These are phyloP conservation scores for Paraescarpia echinospica DNA, from an alignment of 1,140 invertebrate genomes.

Conservation along the genomic window DNA sequence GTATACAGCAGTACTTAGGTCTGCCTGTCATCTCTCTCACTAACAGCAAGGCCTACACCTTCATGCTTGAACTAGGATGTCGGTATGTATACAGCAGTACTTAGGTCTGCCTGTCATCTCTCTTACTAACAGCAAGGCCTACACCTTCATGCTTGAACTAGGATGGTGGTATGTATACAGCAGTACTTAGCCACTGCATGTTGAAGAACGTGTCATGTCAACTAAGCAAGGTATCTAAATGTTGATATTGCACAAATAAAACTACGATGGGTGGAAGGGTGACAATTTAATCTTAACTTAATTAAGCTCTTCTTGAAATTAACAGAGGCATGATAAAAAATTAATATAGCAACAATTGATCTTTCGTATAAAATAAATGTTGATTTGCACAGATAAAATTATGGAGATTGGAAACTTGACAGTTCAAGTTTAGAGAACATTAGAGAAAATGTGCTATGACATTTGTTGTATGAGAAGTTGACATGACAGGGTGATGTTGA, in stretches of 20 bases:
- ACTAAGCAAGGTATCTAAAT: not conserved
- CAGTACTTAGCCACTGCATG: not conserved
- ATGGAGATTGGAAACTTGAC: too few species aligned
- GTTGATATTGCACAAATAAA: too few species aligned
- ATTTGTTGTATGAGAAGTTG: not conserved
- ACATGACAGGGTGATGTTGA: not conserved
- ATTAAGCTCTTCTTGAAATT: not conserved
- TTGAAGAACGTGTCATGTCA: not conserved
- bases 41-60: slow-evolving; percentile 71
- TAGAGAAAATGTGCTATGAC: too few species aligned
- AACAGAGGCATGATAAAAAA: not conserved
- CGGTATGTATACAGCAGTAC: slow-evolving; percentile 65
- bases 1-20: slow-evolving; percentile 57
- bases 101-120: slow-evolving; percentile 68
- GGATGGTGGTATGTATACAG: slow-evolving; percentile 65
- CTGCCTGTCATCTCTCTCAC: slow-evolving; percentile 69
- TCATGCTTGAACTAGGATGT: slow-evolving; percentile 65
- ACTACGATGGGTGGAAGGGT: too few species aligned
- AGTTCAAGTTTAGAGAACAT: too few species aligned
- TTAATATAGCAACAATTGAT: not conserved
- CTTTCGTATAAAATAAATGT: too few species aligned
- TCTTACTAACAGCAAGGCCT: slow-evolving; percentile 71
- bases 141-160: slow-evolving; percentile 68
- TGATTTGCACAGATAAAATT: too few species aligned
- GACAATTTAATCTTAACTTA: too few species aligned